These are phyloP conservation scores for Julus scanicus DNA, from an alignment of 2,888 invertebrate genomes.

Conservation along the genomic window DNA sequence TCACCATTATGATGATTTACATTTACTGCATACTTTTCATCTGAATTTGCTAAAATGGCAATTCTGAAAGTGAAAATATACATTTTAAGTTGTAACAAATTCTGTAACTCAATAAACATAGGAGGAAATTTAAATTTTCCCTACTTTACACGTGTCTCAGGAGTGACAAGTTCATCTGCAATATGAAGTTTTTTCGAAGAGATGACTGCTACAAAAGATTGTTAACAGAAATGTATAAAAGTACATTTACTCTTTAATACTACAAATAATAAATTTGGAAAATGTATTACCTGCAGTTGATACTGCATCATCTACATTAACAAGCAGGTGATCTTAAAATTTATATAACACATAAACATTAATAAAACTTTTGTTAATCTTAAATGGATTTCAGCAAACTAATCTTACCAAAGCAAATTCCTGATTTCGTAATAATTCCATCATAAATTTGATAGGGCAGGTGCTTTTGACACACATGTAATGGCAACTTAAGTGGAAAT, in stretches of 20 bases:
- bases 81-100: not conserved
- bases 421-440: conserved; percentile 33
- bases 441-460: conserved; percentile 25
- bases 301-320: not conserved
- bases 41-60: conserved; percentile 1
- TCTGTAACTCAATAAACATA: not conserved
- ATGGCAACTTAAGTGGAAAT: conserved; percentile 15
- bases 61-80: conserved; percentile 11
- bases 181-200: not conserved
- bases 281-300: too few species aligned
- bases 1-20: not conserved
- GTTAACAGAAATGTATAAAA: not conserved
- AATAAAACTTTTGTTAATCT: not conserved
- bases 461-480: not conserved
- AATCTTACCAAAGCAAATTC: conserved; percentile 45
- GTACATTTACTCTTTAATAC: not conserved
- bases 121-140: not conserved
- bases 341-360: not conserved
- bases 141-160: not conserved
- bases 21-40: conserved; percentile 24
- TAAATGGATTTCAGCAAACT: not conserved
- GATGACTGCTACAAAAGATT: not conserved
- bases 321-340: conserved; percentile 18
- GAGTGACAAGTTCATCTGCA: not conserved
- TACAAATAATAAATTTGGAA: too few species aligned